Percentiles rank a stretch among this genome's conserved stretches.
phyloP scores from a whole-genome alignment of 2,888 invertebrate species.

The Brenthis ino region DNA sequence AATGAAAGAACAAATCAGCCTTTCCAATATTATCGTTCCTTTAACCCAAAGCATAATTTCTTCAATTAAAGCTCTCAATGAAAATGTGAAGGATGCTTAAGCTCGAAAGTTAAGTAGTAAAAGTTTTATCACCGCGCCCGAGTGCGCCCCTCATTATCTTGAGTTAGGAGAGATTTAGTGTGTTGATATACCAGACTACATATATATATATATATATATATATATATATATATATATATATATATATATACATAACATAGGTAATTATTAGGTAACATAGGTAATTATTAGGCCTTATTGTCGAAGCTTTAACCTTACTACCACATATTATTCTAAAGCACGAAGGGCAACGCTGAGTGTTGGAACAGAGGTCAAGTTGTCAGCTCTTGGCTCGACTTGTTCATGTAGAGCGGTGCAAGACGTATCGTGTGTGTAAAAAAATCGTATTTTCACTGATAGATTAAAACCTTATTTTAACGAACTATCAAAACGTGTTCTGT shows the following conservation, averaged over 20 bases:
- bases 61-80: conserved; percentile 2
- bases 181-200: conserved; percentile 7
- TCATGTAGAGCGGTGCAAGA: neutral
- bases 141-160: conserved; percentile 12
- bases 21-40: neutral
- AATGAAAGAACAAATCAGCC: neutral
- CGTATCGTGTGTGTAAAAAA: too few relatives aligned
- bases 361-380: conserved; percentile 18
- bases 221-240: too few relatives aligned
- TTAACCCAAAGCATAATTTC: neutral
- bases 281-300: too few relatives aligned
- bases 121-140: conserved; percentile 12
- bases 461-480: too few relatives aligned
- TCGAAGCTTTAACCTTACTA: too few relatives aligned
- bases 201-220: too few relatives aligned
- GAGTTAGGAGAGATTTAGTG: neutral
- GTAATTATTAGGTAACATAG: too few relatives aligned
- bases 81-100: conserved; percentile 7
- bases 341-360: conserved; percentile 5
- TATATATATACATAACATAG: too few relatives aligned
- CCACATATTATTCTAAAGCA: neutral
- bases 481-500: too few relatives aligned
- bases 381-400: conserved; percentile 8
- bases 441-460: too few relatives aligned
- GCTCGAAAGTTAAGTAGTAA: conserved; percentile 11